Base-by-base conservation (phyloP, 2,888 invertebrate genomes). In the Rhaphigaster nebulosa region DNA sequence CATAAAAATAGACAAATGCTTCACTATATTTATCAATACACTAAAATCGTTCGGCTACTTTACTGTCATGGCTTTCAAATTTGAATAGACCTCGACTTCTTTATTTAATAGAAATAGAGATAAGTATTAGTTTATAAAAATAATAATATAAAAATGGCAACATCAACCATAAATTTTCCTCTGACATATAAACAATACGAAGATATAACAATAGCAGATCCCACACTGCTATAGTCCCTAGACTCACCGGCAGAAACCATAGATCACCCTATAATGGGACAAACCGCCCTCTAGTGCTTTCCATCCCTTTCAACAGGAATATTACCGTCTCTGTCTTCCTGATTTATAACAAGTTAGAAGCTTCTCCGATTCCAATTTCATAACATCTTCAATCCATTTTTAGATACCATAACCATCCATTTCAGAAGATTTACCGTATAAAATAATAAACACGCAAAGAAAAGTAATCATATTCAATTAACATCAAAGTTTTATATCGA, bases 101-200 rank as follows among this genome's bases (percentile, higher is more conserved):
- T 45, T 45, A 45, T 10, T 45, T 10, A 45, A 45, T 10, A 45
- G 10, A 45, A 45, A 4, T 10, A 45, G 45, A 8, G 56, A 56
- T 23, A 56, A 26, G 56, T 23, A 56, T 56, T 26, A 56, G 56
- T 6, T 56, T 26, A 56, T 26, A 56, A 26, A 23, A 56, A 13
- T 29, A 60, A 29, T 29, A 56, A 6, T 60, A 3, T 12, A 60
- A 60, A 60, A n/a, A 10, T n/a, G 1, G 2, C n/a, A n/a, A n/a
- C 1, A 60, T 20, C 20, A 76, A 8, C 70, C 4, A 76, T 76
- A 76, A 76, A 34, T 38, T 15, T 34, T 18, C 5, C 34, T 1
- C 8, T 76, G 34, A 76, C 70, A 76, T 76, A 76, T 76, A 34
- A 76, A 76, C 70, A 76, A 76, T 76, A 76, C 18, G 20, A 38